Evolutionary conservation across 2,888 invertebrate species (phyloP).

Genomic region (Boloria euphrosyne): DNA sequence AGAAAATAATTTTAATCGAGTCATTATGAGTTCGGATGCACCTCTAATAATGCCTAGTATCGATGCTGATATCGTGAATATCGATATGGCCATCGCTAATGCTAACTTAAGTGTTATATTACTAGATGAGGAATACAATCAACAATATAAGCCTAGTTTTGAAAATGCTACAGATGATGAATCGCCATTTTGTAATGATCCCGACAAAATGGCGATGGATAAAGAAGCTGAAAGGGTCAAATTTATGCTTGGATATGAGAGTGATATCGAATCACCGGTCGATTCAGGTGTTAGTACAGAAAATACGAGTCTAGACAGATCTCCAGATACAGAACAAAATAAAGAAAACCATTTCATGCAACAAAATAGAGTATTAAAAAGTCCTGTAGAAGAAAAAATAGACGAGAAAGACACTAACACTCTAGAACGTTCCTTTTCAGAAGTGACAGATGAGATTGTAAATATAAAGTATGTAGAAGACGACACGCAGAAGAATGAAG

Average conservation of each 20-base stretch:
- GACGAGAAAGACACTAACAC: conserved; percentile 50
- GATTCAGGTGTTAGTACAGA: conserved; percentile 89
- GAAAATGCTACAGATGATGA: conserved; percentile 57
- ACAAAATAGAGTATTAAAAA: conserved; percentile 72
- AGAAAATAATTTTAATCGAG: conserved; percentile 51
- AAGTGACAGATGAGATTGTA: conserved; percentile 57
- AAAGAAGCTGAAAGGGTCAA: conserved; percentile 64
- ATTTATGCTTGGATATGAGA: conserved; percentile 77
- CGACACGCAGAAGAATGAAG: conserved; percentile 66
- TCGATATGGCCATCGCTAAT: conserved; percentile 84
- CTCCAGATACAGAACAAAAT: conserved; percentile 81
- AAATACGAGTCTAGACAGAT: conserved; percentile 86
- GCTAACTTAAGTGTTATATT: conserved; percentile 83
- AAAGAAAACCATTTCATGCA: conserved; percentile 68
- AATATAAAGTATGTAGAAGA: conserved; percentile 69
- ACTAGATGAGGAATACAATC: conserved; percentile 66
- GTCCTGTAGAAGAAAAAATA: conserved; percentile 53
- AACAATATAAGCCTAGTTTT: conserved; percentile 64
- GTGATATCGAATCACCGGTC: conserved; percentile 73
- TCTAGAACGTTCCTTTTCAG: conserved; percentile 68
- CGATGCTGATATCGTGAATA: conserved; percentile 68
- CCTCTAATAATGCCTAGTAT: conserved; percentile 70
- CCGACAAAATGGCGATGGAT: conserved; percentile 62
- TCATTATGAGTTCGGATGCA: conserved; percentile 61
- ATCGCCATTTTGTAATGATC: conserved; percentile 27